These are phyloP conservation scores for Gymnoscopelus braueri DNA, from an alignment of 2,797 vertebrate species.

Conservation along the genomic window DNA sequence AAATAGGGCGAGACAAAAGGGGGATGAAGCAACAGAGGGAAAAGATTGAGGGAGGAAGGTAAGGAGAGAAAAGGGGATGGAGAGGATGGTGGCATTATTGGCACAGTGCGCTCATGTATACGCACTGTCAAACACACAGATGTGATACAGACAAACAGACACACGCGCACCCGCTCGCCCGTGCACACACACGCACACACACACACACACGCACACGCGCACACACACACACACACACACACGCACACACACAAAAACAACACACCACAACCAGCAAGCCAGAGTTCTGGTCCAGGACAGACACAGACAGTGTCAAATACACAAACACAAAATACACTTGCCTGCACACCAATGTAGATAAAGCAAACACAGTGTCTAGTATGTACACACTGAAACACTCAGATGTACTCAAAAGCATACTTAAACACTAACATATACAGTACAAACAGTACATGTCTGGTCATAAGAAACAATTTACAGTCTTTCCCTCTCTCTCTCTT, in stretches of 20 bases:
- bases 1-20: conserved; percentile 28
- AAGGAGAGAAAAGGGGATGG: conserved; percentile 13
- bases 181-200: background rate
- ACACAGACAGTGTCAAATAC: too few species aligned
- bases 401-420: too few species aligned
- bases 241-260: background rate
- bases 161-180: background rate
- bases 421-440: too few species aligned
- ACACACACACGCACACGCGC: conserved; percentile 14
- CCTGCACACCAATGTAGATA: too few species aligned
- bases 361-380: too few species aligned
- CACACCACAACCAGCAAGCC: background rate
- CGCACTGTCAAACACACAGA: conserved; percentile 21
- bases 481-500: too few species aligned
- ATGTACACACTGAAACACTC: too few species aligned
- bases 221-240: conserved; percentile 15
- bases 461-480: too few species aligned
- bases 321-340: too few species aligned
- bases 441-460: too few species aligned
- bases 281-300: too few species aligned
- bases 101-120: conserved; percentile 47
- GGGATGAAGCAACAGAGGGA: conserved; percentile 24
- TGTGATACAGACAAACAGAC: background rate
- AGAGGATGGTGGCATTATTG: conserved; percentile 39
- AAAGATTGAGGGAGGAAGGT: conserved; percentile 35